Base-by-base conservation (phyloP, 2,113 vertebrate species). In the Barbus barbus region DNA sequence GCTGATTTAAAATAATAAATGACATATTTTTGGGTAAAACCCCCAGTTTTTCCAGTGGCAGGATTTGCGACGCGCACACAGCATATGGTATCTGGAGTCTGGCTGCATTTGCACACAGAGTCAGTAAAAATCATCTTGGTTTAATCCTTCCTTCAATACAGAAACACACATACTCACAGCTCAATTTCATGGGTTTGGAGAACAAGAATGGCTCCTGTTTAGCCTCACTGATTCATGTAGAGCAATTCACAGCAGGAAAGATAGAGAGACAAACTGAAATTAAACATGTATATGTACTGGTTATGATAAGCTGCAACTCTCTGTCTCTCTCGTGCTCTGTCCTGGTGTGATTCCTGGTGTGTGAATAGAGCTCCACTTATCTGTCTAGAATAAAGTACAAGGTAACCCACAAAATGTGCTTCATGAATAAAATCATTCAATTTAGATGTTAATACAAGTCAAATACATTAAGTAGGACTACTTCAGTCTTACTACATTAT, bases 151-250 rank as follows among this genome's bases (percentile, higher is more conserved):
- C 6, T 38, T 71, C 31, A 31, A 51, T 36, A 16, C 41, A 28
- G 53, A 63, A 22, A 51, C 28, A 44, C 41, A 71, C 67, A n/a
- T 51, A 7, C 26, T 51, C 11, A 0, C 3, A 71, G 61, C 79
- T 81, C 63, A 53, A 71, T 81, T 81, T 71, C 44, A 81, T 71
- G 61, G 79, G 26, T 81, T 71, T 71, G 13, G 79, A 71, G 79
- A 71, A 38, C 63, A 56, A 56, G 79, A 71, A 81, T 69, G 28
- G 28, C 46, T 71, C 28, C 79, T 71, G 79, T 69, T 63, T 71
- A 69, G 78, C 79, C 18, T 81, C 58, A 2, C 41, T 81, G 78
- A 69, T 81, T 67, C 78, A 69, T 81, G 61, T 69, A 69, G 78
- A 67, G 61, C 78, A 81, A 51, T 67, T 81, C 78, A 69, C 78